Evolutionary conservation across 1,140 invertebrate species (phyloP).

Genomic region (Aphidius ervi): DNA sequence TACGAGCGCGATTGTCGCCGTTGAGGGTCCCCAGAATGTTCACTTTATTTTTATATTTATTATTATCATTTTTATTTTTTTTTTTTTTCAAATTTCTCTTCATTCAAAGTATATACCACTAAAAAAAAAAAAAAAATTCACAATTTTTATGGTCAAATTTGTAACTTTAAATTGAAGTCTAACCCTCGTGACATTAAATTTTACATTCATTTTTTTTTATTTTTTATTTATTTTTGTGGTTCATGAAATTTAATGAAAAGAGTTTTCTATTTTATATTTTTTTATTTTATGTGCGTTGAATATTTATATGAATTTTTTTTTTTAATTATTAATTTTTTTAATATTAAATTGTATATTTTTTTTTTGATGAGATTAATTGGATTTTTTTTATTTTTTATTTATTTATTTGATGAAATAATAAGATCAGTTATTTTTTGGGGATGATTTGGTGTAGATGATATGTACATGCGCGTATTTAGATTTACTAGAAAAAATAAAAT

Average conservation of each 20-base stretch:
- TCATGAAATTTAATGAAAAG: slow-evolving; percentile 11
- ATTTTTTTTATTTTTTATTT: slow-evolving; percentile 4
- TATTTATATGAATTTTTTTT: too few species aligned
- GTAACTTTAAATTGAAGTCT: slow-evolving; percentile 21
- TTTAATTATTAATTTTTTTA: too few species aligned
- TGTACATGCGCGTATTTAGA: too few species aligned
- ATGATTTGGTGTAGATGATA: not conserved
- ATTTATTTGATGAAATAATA: not conserved
- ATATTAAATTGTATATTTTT: not conserved
- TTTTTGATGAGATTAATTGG: not conserved
- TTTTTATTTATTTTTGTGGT: not conserved
- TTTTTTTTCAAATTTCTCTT: not conserved
- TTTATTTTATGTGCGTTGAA: too few species aligned
- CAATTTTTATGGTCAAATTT: slow-evolving; percentile 24
- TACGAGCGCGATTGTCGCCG: slow-evolving; percentile 51
- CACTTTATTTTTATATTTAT: slow-evolving; percentile 20
- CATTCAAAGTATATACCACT: too few species aligned
- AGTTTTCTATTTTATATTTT: too few species aligned
- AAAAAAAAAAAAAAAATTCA: slow-evolving; percentile 2
- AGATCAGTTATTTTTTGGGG: slow-evolving; percentile 5
- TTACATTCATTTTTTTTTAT: not conserved
- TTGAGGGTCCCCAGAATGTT: slow-evolving; percentile 4
- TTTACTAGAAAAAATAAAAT: slow-evolving; percentile 20
- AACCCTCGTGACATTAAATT: slow-evolving; percentile 10
- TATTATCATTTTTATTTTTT: slow-evolving; percentile 7